Evolutionary conservation across 2,888 invertebrate species (phyloP).

Genomic region (Hypomecis punctinalis): DNA sequence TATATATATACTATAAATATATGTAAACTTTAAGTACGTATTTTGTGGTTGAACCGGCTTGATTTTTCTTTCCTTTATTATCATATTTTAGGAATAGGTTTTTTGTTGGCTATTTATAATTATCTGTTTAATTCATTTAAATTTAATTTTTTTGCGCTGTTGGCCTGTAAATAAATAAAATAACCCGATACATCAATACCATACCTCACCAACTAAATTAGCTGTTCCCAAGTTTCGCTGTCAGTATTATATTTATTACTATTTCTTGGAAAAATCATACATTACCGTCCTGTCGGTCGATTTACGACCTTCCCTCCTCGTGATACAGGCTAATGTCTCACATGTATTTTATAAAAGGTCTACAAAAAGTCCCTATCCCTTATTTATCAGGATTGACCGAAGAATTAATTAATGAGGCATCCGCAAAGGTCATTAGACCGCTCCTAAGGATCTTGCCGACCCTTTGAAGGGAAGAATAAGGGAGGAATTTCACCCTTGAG

Average conservation of each 20-base stretch:
- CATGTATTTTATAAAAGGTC: slow-evolving; percentile 10
- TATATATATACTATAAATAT: too few species aligned
- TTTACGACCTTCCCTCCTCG: neutral
- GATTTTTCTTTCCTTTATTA: too few species aligned
- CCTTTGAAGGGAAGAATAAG: slow-evolving; percentile 52
- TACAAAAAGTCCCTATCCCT: slow-evolving; percentile 42
- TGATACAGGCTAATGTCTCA: slow-evolving; percentile 1
- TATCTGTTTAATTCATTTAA: too few species aligned
- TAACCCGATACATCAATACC: too few species aligned
- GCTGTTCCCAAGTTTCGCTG: slow-evolving; percentile 22
- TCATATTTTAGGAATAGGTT: too few species aligned
- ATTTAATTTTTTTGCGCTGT: too few species aligned
- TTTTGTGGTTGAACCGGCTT: too few species aligned
- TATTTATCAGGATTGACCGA: slow-evolving; percentile 66
- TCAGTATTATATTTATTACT: slow-evolving; percentile 24
- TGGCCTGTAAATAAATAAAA: too few species aligned
- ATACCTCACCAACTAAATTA: neutral
- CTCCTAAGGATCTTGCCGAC: slow-evolving; percentile 46
- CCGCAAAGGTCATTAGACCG: slow-evolving; percentile 58
- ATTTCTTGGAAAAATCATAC: slow-evolving; percentile 23
- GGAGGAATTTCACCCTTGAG: slow-evolving; percentile 54
- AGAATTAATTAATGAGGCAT: slow-evolving; percentile 71
- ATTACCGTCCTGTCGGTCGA: neutral
- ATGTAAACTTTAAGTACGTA: too few species aligned
- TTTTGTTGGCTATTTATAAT: too few species aligned